These are phyloP conservation scores for Chloropsis cyanopogon DNA, from an alignment of 2,113 vertebrate species.

Conservation along the genomic window DNA sequence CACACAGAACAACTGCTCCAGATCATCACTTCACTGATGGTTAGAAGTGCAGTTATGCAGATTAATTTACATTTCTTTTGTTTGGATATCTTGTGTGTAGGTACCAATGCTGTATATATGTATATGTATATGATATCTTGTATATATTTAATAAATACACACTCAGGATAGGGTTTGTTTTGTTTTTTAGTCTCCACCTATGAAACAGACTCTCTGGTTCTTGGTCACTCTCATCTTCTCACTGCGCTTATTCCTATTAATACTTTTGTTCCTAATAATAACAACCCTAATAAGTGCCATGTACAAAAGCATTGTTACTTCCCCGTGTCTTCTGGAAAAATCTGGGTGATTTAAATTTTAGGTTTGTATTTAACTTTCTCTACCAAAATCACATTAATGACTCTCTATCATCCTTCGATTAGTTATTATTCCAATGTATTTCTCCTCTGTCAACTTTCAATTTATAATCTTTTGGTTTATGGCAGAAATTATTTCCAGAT, in stretches of 20 bases:
- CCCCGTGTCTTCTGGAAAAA: neutral
- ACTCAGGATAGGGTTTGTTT: neutral
- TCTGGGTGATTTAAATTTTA: neutral
- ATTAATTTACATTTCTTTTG: neutral
- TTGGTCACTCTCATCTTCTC: neutral
- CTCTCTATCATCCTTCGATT: neutral
- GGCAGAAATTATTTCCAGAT: neutral
- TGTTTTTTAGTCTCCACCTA: neutral
- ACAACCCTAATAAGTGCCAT: neutral
- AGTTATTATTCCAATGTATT: neutral
- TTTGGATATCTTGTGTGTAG: neutral
- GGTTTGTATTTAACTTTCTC: neutral
- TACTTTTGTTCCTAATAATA: neutral
- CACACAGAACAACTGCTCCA: neutral
- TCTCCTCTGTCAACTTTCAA: neutral
- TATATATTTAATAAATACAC: neutral
- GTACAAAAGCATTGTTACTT: neutral
- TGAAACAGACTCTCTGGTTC: neutral
- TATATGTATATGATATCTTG: neutral
- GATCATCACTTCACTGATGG: neutral
- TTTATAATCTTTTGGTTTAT: neutral
- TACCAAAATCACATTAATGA: neutral
- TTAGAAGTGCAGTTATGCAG: neutral
- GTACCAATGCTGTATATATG: neutral
- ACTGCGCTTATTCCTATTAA: neutral